Conservation (phyloP, 2,113 vertebrate species). For the Megalops atlanticus region DNA sequence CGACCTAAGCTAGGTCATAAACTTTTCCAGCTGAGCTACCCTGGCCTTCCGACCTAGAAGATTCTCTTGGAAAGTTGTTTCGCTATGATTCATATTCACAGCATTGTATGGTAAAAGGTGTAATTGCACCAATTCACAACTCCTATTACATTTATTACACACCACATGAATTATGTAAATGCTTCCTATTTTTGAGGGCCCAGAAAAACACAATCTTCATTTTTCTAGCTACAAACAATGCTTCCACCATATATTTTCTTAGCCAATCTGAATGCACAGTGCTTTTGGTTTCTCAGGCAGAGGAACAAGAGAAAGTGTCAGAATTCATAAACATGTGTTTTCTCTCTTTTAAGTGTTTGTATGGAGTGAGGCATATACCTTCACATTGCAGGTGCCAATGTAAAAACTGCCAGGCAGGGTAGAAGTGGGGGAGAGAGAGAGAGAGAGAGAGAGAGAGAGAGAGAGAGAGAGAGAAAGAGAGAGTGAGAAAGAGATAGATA, state of each 20-base stretch:
- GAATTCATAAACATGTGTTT: background rate
- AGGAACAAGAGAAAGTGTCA: background rate
- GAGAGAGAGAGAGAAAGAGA: background rate
- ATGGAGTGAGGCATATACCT: background rate
- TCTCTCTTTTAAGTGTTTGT: background rate
- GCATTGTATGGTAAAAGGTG: background rate
- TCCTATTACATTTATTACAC: constrained; percentile 23
- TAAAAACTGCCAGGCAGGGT: too few species aligned
- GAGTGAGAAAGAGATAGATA: background rate
- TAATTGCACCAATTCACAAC: background rate
- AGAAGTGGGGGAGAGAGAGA: too few species aligned
- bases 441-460: too few species aligned
- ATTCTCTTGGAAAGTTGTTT: background rate
- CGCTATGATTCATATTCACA: constrained; percentile 5
- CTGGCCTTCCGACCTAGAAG: background rate
- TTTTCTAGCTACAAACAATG: background rate
- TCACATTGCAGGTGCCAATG: background rate
- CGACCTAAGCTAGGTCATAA: background rate
- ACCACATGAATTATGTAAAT: background rate
- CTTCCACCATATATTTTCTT: background rate
- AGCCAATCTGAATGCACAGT: background rate
- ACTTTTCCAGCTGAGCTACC: background rate
- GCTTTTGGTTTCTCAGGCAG: constrained; percentile 2
- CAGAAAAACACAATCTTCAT: background rate
- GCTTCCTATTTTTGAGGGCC: background rate